phyloP scores from a whole-genome alignment of 2,113 vertebrate species.

The Morone chrysops region DNA sequence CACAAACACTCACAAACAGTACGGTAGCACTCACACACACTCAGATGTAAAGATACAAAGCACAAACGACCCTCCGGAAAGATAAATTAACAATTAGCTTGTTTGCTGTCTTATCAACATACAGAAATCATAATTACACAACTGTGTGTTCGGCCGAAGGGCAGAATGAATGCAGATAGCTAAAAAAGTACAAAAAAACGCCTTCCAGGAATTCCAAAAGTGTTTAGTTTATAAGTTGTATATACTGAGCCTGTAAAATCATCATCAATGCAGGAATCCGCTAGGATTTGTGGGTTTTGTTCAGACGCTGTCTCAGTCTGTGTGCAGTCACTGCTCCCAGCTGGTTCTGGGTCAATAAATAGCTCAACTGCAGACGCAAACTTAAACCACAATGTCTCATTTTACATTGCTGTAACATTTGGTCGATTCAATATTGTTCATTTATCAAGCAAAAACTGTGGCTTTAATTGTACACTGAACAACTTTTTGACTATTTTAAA shows the following conservation, averaged over 20 bases:
- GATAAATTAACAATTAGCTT: background rate
- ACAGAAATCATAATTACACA: no score
- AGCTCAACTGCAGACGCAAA: background rate
- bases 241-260: background rate
- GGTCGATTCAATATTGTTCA: no score
- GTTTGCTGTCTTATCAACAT: background rate
- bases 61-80: no score
- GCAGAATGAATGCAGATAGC: no score
- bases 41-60: background rate
- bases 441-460: no score
- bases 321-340: no score
- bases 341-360: background rate
- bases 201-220: background rate
- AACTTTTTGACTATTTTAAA: no score
- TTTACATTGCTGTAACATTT: background rate
- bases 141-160: no score
- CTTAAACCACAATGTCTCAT: background rate
- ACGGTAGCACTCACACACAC: background rate
- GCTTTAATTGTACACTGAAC: no score
- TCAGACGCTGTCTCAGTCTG: background rate
- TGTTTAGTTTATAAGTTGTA: no score
- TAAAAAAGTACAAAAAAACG: background rate
- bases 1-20: conserved; percentile 7
- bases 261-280: background rate
- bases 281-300: background rate